Base-by-base conservation (phyloP, 2,797 vertebrate species). In the Brotula barbata region DNA sequence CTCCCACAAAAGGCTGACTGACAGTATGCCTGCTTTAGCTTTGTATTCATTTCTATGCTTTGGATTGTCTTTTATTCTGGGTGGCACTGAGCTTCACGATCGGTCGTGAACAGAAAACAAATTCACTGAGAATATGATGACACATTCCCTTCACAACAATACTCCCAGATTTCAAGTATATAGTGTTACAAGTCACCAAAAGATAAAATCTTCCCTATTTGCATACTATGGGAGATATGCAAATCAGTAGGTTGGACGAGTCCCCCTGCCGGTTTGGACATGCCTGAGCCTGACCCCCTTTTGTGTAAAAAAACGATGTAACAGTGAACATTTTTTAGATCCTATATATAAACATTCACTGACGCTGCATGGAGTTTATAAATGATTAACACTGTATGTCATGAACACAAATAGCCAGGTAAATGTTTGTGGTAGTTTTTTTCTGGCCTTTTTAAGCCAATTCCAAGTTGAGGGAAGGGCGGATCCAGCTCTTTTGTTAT, bases 201-300 rank as follows among this genome's bases (percentile, higher is more conserved):
- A 63, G 28, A 19, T 48, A 3, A 64, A 66, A 52, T 73, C 22
- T 6, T 21, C 28, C 33, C 51, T 0, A 71, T 87, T 86, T 88
- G 78, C 80, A 84, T 84, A 58, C 45, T 44, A 14, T 3, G 4
- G 8, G 23, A 58, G 48, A 76, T 72, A 89, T 85, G 82, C 76
- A 88, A 89, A 87, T 64, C 9, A 58, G 59, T 68, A 4, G 3
- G 1, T 23, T 71, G 66, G 68, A 72, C 60, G 41, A 33, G 28
- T 22, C 20, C 9, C 23, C 19, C 43, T 48, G 39, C 68, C 31
- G 42, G 84, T 80, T 54, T 37, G 63, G 67, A 83, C 82, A 73
- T 22, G 75, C 56, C 50, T n/a, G 3, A n/a, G 59, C 37, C 45
- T 54, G 28, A 28, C 8, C 25, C 25, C n/a, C n/a, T n/a, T n/a